Evolutionary conservation across 1,140 invertebrate species (phyloP), one percentile per base, ranked within the genome.

Genomic region (Sweltsa coloradensis): DNA sequence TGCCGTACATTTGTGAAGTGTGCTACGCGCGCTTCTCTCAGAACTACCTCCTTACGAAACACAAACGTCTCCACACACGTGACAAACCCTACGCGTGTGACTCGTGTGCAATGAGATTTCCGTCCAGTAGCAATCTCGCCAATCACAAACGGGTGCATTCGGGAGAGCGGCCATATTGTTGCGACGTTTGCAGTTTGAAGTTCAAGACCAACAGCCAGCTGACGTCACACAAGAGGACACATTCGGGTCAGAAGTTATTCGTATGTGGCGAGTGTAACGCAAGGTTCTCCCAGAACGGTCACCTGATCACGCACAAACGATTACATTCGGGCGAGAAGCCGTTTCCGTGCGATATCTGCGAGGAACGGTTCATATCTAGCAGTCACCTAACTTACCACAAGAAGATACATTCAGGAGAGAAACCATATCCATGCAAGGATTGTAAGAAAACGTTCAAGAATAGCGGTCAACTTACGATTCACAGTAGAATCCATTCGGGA

Each of bases 361-460:
- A 63, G 5, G 69, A 62, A 31, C 60, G 65, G 5, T 70, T 62
- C 31, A 65, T 67, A 13, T 69, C 57, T 0, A 58, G 72, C 39
- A 62, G 69, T 5, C 70, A 65, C 36, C 53, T 74, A 2, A 85
- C 81, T 26, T 89, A 92, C 64, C 67, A 70, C 37, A 50, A 54
- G 42, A 60, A 66, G 18, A 55, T 71, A 41, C 68, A 71, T 23
- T 69, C 66, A 1, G 64, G 57, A 14, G 45, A 50, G 13, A 56
- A 66, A 39, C 68, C 52, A 9, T 67, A 68, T 49, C 62, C 63
- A 45, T 72, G 68, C 45, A 58, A 63, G 37, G 62, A 57, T 26
- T 71, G 69, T 51, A 69, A 67, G 4, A 81, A 81, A 56, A 71
- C 78, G 26, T 83, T 84, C 61, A 78, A 9, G n/a, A 9, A 31